A percentile compares a stretch with the other conserved stretches of the same genome.
These are phyloP conservation scores for Habrosyne pyritoides DNA, from an alignment of 2,888 invertebrate genomes.

Conservation along the genomic window DNA sequence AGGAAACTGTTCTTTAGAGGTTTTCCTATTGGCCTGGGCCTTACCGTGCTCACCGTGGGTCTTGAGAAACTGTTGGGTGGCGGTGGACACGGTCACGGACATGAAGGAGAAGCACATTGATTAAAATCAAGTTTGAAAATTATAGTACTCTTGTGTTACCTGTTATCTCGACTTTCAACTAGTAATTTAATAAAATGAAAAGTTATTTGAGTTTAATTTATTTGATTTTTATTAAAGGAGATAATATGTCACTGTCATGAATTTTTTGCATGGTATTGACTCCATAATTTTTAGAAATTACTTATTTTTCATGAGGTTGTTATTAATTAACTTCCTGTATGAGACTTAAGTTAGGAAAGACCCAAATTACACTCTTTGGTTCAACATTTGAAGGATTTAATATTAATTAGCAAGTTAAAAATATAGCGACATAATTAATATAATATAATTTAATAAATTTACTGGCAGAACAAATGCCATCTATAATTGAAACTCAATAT, in stretches of 20 bases:
- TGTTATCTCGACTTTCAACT: constrained; percentile 1
- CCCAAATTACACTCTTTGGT: too few species aligned
- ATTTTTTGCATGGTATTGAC: not conserved
- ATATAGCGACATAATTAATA: too few species aligned
- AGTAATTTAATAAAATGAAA: constrained; percentile 2
- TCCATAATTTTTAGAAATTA: not conserved
- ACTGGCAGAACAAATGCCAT: too few species aligned
- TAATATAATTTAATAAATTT: too few species aligned
- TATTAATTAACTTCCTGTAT: too few species aligned
- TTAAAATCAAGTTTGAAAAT: constrained; percentile 8
- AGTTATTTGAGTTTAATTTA: not conserved
- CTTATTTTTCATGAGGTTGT: too few species aligned
- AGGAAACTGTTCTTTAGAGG: constrained; percentile 84
- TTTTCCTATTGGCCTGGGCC: constrained; percentile 84
- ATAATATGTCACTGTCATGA: not conserved
- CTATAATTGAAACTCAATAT: too few species aligned
- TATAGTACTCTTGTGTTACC: not conserved
- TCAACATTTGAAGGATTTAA: too few species aligned
- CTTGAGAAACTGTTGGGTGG: constrained; percentile 42
- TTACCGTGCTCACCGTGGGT: constrained; percentile 58
- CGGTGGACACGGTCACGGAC: constrained; percentile 69
- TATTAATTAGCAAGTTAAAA: too few species aligned
- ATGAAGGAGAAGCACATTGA: constrained; percentile 17
- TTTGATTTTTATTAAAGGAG: not conserved
- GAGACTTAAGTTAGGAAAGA: too few species aligned